phyloP scores from a whole-genome alignment of 2,888 invertebrate species.

The Hydrotaea cyrtoneurina region DNA sequence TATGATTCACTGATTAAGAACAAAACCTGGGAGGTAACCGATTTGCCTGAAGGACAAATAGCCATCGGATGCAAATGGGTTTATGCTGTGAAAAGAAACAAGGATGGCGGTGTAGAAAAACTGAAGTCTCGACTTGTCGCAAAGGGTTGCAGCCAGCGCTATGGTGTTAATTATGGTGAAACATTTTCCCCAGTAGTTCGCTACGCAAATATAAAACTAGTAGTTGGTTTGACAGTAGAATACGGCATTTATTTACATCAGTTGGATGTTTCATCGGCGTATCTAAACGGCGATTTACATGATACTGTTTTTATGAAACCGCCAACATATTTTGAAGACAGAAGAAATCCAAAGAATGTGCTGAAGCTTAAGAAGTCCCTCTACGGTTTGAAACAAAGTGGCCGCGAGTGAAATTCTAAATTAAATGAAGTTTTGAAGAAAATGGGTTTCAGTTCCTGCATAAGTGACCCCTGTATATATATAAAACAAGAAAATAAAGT shows the following conservation, averaged over 20 bases:
- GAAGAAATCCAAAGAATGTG: conserved; percentile 47
- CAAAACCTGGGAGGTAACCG: conserved; percentile 60
- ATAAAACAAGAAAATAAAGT: conserved; percentile 12
- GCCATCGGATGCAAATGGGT: conserved; percentile 68
- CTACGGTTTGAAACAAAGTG: conserved; percentile 68
- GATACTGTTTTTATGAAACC: conserved; percentile 61
- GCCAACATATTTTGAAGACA: conserved; percentile 50
- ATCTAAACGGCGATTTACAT: conserved; percentile 69
- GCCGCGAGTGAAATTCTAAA: conserved; percentile 22
- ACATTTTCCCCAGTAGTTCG: too few relatives aligned
- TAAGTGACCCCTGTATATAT: conserved; percentile 63
- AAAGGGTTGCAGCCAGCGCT: too few relatives aligned
- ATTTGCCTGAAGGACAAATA: conserved; percentile 53
- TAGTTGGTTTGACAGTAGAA: conserved; percentile 68
- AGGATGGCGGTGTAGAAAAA: conserved; percentile 54
- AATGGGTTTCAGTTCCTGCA: conserved; percentile 19
- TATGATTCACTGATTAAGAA: conserved; percentile 62
- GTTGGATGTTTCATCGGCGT: conserved; percentile 68
- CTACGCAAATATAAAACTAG: conserved; percentile 63
- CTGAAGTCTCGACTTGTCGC: conserved; percentile 65
- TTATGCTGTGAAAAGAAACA: conserved; percentile 58
- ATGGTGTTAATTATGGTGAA: too few relatives aligned
- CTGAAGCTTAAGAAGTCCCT: conserved; percentile 65
- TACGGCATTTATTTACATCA: conserved; percentile 65
- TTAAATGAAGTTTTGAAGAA: not conserved